Percentiles rank a stretch among this genome's conserved stretches.
Evolutionary conservation across 37 sponge, comb jelly and placozoan species (phyloP).

Genomic region (Corticium candelabrum): DNA sequence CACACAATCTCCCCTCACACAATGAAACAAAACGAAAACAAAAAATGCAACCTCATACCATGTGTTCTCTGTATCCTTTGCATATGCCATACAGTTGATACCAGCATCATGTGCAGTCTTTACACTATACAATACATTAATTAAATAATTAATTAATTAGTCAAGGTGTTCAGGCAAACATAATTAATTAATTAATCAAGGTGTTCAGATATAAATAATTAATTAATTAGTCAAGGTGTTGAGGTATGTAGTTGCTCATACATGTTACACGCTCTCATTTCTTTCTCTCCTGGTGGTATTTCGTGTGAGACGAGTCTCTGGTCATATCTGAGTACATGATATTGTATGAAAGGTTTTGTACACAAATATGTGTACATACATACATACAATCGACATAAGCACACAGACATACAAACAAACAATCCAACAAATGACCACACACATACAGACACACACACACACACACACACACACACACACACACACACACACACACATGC

Average conservation of each 20-base stretch:
- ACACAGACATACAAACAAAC: conserved; percentile 8
- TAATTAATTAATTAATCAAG: too few species aligned
- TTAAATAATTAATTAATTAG: not conserved
- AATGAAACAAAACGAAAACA: conserved; percentile 5
- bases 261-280: not conserved
- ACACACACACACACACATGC: conserved; percentile 20
- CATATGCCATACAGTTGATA: conserved; percentile 37
- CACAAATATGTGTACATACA: not conserved
- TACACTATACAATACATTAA: not conserved
- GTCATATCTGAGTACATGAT: not conserved
- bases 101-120: conserved; percentile 65
- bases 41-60: conserved; percentile 37
- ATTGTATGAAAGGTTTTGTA: too few species aligned
- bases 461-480: conserved; percentile 19
- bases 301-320: not conserved
- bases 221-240: not conserved
- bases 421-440: not conserved
- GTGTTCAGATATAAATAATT: not conserved
- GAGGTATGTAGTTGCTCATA: not conserved
- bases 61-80: conserved; percentile 47
- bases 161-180: too few species aligned
- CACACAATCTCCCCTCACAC: not conserved
- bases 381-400: not conserved
- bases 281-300: not conserved
- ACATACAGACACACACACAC: not conserved